Percentiles rank a stretch among this genome's conserved stretches.
Conservation (phyloP, 2,113 vertebrate species). For the Alligator mississippiensis region DNA sequence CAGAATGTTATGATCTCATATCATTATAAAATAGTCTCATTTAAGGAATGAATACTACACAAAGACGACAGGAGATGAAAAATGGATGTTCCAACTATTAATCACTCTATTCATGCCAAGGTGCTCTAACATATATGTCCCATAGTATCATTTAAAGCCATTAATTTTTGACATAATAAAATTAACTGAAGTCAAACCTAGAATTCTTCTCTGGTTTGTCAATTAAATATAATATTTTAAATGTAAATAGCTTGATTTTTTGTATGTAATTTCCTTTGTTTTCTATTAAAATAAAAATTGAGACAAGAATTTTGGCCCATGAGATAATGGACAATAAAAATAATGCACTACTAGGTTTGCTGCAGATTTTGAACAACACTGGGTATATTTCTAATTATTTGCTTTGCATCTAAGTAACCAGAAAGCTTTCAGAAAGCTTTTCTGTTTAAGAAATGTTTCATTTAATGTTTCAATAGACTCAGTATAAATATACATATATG, state of each 20-base stretch:
- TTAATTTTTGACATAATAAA: conserved; percentile 17
- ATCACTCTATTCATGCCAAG: rapidly evolving
- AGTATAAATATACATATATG: neutral
- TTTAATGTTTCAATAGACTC: neutral
- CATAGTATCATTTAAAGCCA: neutral
- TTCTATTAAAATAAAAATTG: neutral
- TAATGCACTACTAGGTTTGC: neutral
- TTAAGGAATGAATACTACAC: neutral
- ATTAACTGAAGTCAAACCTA: neutral
- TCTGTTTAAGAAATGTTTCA: neutral
- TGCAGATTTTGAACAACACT: neutral
- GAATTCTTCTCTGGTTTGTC: neutral
- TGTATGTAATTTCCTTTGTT: conserved; percentile 8
- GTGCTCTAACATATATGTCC: neutral
- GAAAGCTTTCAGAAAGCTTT: neutral
- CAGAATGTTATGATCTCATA: neutral
- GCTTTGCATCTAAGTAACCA: neutral
- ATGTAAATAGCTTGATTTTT: conserved; percentile 11
- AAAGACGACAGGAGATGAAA: neutral
- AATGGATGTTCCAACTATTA: rapidly evolving
- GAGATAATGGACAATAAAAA: neutral
- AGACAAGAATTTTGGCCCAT: neutral
- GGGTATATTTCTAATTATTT: neutral
- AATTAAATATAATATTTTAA: conserved; percentile 29
- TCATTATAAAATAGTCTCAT: neutral